Evolutionary conservation across 2,888 invertebrate species (phyloP).

Genomic region (Agrotis ipsilon): DNA sequence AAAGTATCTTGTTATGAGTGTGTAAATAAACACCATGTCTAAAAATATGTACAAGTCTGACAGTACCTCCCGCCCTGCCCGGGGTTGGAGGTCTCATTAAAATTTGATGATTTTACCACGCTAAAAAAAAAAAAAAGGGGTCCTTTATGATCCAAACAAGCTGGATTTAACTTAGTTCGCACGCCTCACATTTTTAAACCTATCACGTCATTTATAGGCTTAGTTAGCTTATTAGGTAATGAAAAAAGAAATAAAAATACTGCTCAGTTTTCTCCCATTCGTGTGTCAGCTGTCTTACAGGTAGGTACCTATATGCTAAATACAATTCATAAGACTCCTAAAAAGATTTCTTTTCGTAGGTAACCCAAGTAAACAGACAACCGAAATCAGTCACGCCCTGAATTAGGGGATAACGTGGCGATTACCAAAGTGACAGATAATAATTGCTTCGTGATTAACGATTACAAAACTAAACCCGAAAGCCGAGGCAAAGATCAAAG

Average conservation of each 20-base stretch:
- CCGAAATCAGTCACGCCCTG: not conserved
- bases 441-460: conserved; percentile 41
- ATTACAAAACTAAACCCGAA: conserved; percentile 23
- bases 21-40: not conserved
- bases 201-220: not conserved
- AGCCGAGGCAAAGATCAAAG: conserved; percentile 11
- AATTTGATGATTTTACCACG: too few relatives aligned
- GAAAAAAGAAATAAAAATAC: too few relatives aligned
- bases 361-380: not conserved
- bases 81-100: too few relatives aligned
- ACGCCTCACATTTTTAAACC: too few relatives aligned
- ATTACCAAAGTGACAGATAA: conserved; percentile 21
- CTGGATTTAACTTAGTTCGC: not conserved
- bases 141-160: not conserved
- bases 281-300: too few relatives aligned
- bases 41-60: too few relatives aligned
- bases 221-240: too few relatives aligned
- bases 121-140: too few relatives aligned
- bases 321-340: too few relatives aligned
- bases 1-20: not conserved
- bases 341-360: not conserved
- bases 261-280: too few relatives aligned
- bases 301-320: too few relatives aligned
- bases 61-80: too few relatives aligned
- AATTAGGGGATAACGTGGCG: conserved; percentile 1